phyloP scores from a whole-genome alignment of 2,797 vertebrate genomes.

The Microctenopoma stevenorrisi region DNA sequence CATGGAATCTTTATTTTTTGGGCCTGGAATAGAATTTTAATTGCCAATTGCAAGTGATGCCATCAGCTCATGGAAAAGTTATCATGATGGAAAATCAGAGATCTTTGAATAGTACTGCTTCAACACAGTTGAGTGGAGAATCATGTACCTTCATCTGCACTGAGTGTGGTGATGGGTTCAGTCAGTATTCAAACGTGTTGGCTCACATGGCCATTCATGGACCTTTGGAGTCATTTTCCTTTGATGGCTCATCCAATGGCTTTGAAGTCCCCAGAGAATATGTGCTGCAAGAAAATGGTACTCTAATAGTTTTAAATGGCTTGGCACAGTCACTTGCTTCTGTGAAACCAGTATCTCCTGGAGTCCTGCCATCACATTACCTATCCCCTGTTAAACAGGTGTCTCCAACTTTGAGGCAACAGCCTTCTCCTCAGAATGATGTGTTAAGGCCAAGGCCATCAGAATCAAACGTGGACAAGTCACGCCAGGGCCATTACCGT shows the following conservation, averaged over 20 bases:
- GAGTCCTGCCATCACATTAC: slow-evolving; percentile 62
- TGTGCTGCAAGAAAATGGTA: slow-evolving; percentile 87
- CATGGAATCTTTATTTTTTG: slow-evolving; percentile 36
- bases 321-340: slow-evolving; percentile 67
- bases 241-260: slow-evolving; percentile 81
- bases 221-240: slow-evolving; percentile 80
- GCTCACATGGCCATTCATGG: slow-evolving; percentile 84
- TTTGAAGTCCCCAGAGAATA: slow-evolving; percentile 84
- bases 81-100: slow-evolving; percentile 79
- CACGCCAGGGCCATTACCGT: slow-evolving; percentile 63
- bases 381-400: slow-evolving; percentile 43
- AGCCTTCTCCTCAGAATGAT: slow-evolving; percentile 44
- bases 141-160: slow-evolving; percentile 86
- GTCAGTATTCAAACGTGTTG: slow-evolving; percentile 81
- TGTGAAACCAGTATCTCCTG: slow-evolving; percentile 73
- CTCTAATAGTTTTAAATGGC: slow-evolving; percentile 80
- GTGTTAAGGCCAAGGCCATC: slow-evolving; percentile 53
- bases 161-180: slow-evolving; percentile 87
- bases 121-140: slow-evolving; percentile 64
- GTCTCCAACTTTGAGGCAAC: slow-evolving; percentile 51
- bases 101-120: slow-evolving; percentile 60
- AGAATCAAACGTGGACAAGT: slow-evolving; percentile 54
- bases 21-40: slow-evolving; percentile 28
- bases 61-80: slow-evolving; percentile 66
- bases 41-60: slow-evolving; percentile 62